Percentiles rank a stretch among this genome's conserved stretches.
These are phyloP conservation scores for Philereme vetulata DNA, from an alignment of 2,888 invertebrate species.

Conservation along the genomic window DNA sequence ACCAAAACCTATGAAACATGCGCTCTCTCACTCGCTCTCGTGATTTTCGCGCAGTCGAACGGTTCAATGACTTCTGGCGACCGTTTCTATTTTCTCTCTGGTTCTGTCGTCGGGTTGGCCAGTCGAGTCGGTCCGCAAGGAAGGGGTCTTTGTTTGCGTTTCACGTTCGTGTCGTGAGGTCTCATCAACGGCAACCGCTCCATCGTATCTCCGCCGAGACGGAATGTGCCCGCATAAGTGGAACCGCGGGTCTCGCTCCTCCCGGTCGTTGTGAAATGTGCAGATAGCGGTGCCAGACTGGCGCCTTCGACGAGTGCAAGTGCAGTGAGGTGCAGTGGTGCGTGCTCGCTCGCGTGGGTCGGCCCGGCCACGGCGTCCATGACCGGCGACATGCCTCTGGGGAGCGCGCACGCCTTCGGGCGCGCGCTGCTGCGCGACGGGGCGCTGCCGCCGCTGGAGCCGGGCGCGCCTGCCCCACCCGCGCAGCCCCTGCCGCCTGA, in stretches of 20 bases:
- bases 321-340: constrained; percentile 82
- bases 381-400: constrained; percentile 82
- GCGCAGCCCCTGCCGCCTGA: constrained; percentile 72
- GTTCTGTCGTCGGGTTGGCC: constrained; percentile 71
- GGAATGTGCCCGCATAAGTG: constrained; percentile 81
- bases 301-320: constrained; percentile 79
- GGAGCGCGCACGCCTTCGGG: constrained; percentile 81
- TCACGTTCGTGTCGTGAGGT: constrained; percentile 80
- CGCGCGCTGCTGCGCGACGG: constrained; percentile 79
- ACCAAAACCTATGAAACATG: constrained; percentile 11
- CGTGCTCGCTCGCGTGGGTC: constrained; percentile 75
- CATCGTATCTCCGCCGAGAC: constrained; percentile 75
- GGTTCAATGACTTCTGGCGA: constrained; percentile 82
- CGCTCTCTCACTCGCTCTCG: constrained; percentile 74
- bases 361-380: constrained; percentile 80
- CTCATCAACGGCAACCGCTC: constrained; percentile 68
- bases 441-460: constrained; percentile 79
- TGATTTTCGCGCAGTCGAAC: constrained; percentile 63
- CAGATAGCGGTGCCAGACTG: constrained; percentile 71
- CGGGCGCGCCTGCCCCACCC: constrained; percentile 74
- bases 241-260: constrained; percentile 80
- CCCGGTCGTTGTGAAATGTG: constrained; percentile 79
- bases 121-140: constrained; percentile 68
- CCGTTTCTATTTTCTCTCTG: constrained; percentile 84
- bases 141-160: constrained; percentile 83